These are phyloP conservation scores for Calypte anna DNA, from an alignment of 2,113 vertebrate genomes.

Conservation along the genomic window DNA sequence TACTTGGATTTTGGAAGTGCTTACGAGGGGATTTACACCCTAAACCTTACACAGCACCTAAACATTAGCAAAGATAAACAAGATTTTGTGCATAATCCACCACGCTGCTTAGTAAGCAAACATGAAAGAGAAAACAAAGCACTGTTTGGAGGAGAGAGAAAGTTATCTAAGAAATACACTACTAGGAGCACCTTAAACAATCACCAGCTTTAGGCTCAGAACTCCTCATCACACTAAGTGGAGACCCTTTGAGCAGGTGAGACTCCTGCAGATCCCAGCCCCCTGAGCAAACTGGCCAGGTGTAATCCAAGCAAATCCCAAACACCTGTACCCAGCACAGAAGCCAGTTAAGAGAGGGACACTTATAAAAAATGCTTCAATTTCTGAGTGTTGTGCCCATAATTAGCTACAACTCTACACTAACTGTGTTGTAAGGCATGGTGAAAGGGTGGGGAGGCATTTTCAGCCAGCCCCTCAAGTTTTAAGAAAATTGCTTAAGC, in stretches of 20 bases:
- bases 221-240: background rate
- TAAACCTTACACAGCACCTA: background rate
- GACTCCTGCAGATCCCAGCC: background rate
- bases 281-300: background rate
- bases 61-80: rapidly evolving
- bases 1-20: background rate
- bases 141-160: background rate
- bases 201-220: background rate
- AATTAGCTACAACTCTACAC: background rate
- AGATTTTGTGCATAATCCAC: background rate
- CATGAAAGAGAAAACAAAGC: background rate
- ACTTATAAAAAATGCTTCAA: rapidly evolving
- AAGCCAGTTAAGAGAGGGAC: background rate
- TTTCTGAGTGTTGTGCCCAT: background rate
- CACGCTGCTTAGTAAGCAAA: background rate
- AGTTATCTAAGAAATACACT: background rate
- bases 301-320: rapidly evolving
- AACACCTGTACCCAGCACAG: background rate
- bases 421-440: background rate
- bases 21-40: background rate
- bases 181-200: too few species aligned
- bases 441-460: background rate
- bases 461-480: background rate
- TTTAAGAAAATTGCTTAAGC: constrained; percentile 6
- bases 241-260: background rate